These are phyloP conservation scores for Butorides virescens DNA, from an alignment of 2,113 vertebrate genomes.

Conservation along the genomic window DNA sequence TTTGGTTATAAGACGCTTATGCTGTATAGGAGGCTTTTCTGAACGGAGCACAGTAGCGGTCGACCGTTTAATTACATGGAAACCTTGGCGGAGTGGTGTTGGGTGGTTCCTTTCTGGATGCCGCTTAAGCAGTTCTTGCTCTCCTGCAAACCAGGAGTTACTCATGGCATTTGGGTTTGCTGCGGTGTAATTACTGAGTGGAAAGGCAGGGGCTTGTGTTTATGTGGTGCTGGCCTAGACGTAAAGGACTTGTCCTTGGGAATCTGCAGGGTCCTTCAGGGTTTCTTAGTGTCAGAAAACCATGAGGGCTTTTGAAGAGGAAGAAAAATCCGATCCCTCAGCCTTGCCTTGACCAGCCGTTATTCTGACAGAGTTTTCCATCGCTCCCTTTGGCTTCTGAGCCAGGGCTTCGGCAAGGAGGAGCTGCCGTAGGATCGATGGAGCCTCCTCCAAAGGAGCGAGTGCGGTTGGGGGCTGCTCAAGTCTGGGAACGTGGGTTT, in stretches of 20 bases:
- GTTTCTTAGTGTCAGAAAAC: not conserved
- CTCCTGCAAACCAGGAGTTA: not conserved
- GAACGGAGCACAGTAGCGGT: not conserved
- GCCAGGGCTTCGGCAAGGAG: not conserved
- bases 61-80: not conserved
- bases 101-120: constrained; percentile 13
- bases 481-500: rapidly evolving
- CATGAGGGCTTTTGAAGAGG: not conserved
- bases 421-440: not conserved
- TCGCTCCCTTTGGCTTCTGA: not conserved
- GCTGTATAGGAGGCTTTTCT: not conserved
- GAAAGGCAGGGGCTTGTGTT: not conserved
- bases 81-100: not conserved
- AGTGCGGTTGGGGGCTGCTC: rapidly evolving
- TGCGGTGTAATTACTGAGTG: not conserved
- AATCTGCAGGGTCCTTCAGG: not conserved
- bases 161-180: not conserved
- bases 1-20: not conserved
- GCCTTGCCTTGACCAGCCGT: not conserved
- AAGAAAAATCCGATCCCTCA: not conserved
- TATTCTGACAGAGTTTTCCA: not conserved
- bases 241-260: not conserved
- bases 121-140: not conserved
- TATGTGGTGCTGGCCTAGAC: not conserved
- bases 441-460: not conserved